phyloP scores from a whole-genome alignment of 2,113 vertebrate genomes.

The Lophotis ruficrista region DNA sequence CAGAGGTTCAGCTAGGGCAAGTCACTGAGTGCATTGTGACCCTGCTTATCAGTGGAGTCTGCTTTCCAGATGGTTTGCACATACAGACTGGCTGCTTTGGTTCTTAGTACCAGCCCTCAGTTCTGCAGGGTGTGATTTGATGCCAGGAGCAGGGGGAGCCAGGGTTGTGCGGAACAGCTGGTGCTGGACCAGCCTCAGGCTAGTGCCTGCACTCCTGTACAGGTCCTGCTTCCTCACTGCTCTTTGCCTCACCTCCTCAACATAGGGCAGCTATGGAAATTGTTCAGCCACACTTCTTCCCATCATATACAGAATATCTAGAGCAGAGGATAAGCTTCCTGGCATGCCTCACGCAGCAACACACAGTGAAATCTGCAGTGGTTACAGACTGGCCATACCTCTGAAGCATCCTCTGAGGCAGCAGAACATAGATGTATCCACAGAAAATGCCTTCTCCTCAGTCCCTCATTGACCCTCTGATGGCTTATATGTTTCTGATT shows the following conservation, averaged over 20 bases:
- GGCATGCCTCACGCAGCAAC: neutral
- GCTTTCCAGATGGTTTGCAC: neutral
- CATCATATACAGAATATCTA: neutral
- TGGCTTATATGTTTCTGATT: constrained; percentile 6
- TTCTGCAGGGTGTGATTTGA: neutral
- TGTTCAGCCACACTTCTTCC: neutral
- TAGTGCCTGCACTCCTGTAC: neutral
- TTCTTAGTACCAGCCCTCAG: neutral
- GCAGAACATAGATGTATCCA: neutral
- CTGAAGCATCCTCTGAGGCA: neutral
- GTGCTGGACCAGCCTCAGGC: neutral
- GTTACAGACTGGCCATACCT: neutral
- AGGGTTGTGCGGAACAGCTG: neutral
- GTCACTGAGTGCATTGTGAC: neutral
- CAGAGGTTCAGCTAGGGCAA: neutral
- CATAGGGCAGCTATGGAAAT: neutral
- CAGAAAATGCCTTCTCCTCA: neutral
- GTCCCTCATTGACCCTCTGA: neutral
- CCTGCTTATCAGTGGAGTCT: constrained; percentile 18
- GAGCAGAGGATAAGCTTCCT: neutral
- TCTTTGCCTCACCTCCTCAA: neutral
- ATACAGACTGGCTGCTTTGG: neutral
- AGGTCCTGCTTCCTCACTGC: neutral
- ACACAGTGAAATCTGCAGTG: neutral
- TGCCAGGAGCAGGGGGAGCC: neutral